These are phyloP conservation scores for Paralichthys olivaceus DNA, from an alignment of 2,113 vertebrate species.

Conservation along the genomic window DNA sequence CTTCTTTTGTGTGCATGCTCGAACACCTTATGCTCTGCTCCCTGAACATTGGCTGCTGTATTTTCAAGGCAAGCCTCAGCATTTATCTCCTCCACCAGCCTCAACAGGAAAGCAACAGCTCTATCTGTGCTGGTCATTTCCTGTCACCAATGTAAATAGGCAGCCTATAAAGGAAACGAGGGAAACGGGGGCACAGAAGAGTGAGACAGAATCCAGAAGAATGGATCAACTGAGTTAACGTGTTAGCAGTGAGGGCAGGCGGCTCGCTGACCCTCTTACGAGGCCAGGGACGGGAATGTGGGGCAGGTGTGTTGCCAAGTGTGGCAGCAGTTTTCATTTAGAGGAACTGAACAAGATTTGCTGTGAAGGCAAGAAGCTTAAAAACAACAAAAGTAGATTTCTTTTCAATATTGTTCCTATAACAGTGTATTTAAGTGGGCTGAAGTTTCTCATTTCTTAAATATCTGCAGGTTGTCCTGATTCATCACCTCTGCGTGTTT, in stretches of 20 bases:
- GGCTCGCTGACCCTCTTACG: constrained; percentile 40
- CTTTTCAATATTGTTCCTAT: constrained; percentile 10
- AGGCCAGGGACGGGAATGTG: constrained; percentile 31
- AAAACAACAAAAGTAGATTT: neutral
- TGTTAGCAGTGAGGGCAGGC: constrained; percentile 16
- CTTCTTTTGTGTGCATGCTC: neutral
- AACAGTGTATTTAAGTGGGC: neutral
- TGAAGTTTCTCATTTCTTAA: constrained; percentile 9
- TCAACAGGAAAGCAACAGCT: constrained; percentile 70
- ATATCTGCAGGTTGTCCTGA: neutral
- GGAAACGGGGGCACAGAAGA: constrained; percentile 53
- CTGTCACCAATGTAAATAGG: constrained; percentile 74
- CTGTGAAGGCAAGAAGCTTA: constrained; percentile 5
- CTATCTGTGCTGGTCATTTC: constrained; percentile 73
- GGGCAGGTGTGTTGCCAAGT: constrained; percentile 49
- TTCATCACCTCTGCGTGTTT: constrained; percentile 40
- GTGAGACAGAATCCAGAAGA: constrained; percentile 24
- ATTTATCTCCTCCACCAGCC: constrained; percentile 69
- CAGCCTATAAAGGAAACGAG: constrained; percentile 61
- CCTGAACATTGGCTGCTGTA: constrained; percentile 23
- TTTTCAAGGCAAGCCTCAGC: constrained; percentile 43
- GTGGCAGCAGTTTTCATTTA: constrained; percentile 46
- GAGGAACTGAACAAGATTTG: constrained; percentile 17
- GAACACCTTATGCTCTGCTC: neutral
- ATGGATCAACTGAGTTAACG: constrained; percentile 62